Evolutionary conservation across 2,888 invertebrate genomes (phyloP).

Genomic region (Eurois occulta): DNA sequence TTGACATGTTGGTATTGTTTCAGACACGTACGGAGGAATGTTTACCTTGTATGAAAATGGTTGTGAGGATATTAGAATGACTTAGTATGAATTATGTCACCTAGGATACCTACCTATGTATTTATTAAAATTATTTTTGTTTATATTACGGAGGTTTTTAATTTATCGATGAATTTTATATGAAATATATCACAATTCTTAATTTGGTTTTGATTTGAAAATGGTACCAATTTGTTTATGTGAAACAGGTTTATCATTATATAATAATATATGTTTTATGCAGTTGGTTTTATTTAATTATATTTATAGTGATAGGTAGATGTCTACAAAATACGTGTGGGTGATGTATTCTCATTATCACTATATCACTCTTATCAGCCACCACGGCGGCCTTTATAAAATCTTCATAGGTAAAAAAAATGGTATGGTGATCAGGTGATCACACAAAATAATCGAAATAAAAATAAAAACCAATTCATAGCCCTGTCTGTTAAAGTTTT

Average conservation of each 20-base stretch:
- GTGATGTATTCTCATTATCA: no score
- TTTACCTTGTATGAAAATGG: background rate
- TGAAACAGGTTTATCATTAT: background rate
- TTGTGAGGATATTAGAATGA: slow-evolving; percentile 4
- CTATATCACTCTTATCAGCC: no score
- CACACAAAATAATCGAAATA: background rate
- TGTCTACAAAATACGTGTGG: no score
- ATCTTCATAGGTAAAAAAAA: background rate
- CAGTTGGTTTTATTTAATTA: background rate
- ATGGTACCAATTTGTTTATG: background rate
- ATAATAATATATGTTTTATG: background rate
- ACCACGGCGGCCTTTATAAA: background rate
- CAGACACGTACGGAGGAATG: background rate
- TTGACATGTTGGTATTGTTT: slow-evolving; percentile 15
- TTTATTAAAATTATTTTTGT: background rate
- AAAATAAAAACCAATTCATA: background rate
- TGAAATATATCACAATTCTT: background rate
- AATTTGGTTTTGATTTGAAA: background rate
- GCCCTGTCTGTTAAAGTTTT: background rate
- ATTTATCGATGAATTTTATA: background rate
- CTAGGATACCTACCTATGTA: no score
- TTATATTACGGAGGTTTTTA: background rate
- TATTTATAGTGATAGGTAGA: background rate
- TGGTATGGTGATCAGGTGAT: background rate
- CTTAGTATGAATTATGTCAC: slow-evolving; percentile 13